Conservation (phyloP, 92 coral and sea anemone species). For the Ricordea florida region DNA sequence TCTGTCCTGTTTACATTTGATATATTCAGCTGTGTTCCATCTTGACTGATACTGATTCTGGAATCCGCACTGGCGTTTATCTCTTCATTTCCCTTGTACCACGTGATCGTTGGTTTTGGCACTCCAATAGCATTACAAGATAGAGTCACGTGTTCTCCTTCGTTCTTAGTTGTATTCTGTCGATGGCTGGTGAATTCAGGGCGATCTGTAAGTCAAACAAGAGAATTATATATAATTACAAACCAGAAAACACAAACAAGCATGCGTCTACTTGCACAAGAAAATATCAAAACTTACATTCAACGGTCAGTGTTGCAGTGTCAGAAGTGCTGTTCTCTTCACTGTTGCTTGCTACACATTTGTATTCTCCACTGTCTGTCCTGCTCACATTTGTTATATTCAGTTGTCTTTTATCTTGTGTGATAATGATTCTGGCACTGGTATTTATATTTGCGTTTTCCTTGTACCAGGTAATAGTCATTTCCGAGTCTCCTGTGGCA, state of each 20-base stretch:
- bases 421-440: neutral
- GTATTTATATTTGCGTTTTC: neutral
- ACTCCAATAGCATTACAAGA: constrained; percentile 38
- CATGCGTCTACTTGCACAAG: neutral
- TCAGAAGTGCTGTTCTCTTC: neutral
- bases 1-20: constrained; percentile 25
- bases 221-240: no score
- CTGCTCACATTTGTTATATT: constrained; percentile 12
- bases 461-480: constrained; percentile 44
- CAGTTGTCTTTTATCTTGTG: neutral
- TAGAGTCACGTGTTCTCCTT: constrained; percentile 9
- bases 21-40: neutral
- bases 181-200: neutral
- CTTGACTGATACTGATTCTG: neutral
- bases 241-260: no score
- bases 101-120: constrained; percentile 10
- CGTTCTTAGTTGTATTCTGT: neutral
- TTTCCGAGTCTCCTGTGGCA: constrained; percentile 39
- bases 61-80: neutral
- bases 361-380: constrained; percentile 27
- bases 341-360: constrained; percentile 20
- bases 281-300: constrained; percentile 23
- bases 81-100: constrained; percentile 22
- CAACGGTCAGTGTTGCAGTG: neutral
- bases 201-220: no score